These are phyloP conservation scores for Sarcophaga variegata DNA, from an alignment of 2,888 invertebrate genomes.

Conservation along the genomic window DNA sequence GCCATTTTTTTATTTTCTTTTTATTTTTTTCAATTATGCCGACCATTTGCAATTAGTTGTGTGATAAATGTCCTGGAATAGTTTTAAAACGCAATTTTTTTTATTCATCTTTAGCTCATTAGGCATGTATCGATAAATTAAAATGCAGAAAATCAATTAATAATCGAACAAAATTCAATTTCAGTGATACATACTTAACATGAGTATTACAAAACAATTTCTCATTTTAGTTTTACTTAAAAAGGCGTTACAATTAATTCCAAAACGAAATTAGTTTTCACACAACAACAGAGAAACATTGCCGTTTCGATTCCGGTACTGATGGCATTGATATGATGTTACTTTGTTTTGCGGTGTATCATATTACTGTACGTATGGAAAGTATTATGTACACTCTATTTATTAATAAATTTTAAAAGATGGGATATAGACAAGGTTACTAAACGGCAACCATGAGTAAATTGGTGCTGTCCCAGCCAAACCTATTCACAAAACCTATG, in stretches of 20 bases:
- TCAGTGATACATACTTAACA: background rate
- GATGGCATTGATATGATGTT: no score
- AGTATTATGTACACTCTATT: no score
- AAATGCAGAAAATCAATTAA: background rate
- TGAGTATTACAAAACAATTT: background rate
- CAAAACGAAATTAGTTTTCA: background rate
- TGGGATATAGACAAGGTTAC: no score
- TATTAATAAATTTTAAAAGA: no score
- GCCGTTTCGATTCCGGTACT: no score
- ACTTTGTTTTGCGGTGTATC: no score
- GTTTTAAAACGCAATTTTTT: constrained; percentile 15
- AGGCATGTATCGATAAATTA: background rate
- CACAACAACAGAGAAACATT: background rate
- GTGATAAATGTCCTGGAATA: constrained; percentile 37
- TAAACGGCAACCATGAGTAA: no score
- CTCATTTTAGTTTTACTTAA: background rate
- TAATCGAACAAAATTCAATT: background rate
- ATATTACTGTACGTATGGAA: no score
- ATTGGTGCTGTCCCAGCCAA: no score
- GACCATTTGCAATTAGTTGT: background rate
- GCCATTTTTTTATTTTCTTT: constrained; percentile 18
- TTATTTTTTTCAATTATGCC: constrained; percentile 19
- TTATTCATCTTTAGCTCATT: background rate
- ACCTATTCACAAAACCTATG: no score
- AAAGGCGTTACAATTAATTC: background rate